A percentile compares a stretch with the other conserved stretches of the same genome.
These are phyloP conservation scores for Eucera pruinosa DNA, from an alignment of 2,888 invertebrate species.

Conservation along the genomic window DNA sequence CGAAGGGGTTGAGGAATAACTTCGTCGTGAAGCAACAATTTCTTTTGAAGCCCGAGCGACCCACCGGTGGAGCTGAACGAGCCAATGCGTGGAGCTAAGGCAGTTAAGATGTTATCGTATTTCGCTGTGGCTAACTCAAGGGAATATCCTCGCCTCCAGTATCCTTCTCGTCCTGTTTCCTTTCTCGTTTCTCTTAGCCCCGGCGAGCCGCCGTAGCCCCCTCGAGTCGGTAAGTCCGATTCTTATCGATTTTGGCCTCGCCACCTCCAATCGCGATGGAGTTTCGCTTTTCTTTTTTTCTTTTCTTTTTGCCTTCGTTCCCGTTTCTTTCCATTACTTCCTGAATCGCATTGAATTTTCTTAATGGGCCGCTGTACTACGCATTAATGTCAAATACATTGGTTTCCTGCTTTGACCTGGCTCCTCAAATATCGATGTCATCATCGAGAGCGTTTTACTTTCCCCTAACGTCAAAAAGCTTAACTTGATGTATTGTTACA, in stretches of 20 bases:
- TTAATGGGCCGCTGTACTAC: constrained; percentile 60
- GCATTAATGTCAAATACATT: constrained; percentile 61
- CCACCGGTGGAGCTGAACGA: constrained; percentile 41
- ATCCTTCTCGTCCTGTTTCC: constrained; percentile 35
- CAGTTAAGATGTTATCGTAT: constrained; percentile 73
- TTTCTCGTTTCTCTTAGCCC: constrained; percentile 26
- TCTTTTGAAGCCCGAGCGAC: constrained; percentile 29
- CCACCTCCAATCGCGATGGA: constrained; percentile 56
- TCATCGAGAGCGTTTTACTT: constrained; percentile 5
- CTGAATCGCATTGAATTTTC: constrained; percentile 58
- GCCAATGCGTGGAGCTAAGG: constrained; percentile 57
- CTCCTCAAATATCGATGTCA: constrained; percentile 42
- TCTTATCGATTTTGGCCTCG: constrained; percentile 66
- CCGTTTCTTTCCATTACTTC: constrained; percentile 33
- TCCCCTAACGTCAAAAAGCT: not conserved
- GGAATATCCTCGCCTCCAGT: constrained; percentile 47
- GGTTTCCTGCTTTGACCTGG: constrained; percentile 43
- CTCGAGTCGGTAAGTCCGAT: constrained; percentile 53
- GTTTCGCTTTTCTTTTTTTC: constrained; percentile 20
- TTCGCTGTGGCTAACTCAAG: constrained; percentile 58
- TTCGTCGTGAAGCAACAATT: constrained; percentile 39
- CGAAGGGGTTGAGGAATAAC: constrained; percentile 8
- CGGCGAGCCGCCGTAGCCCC: constrained; percentile 3
- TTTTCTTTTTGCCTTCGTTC: constrained; percentile 7
- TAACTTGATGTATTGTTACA: not conserved